Percentiles rank a stretch among this genome's conserved stretches.
Conservation (phyloP, 2,888 invertebrate species). For the Diaperis boleti region DNA sequence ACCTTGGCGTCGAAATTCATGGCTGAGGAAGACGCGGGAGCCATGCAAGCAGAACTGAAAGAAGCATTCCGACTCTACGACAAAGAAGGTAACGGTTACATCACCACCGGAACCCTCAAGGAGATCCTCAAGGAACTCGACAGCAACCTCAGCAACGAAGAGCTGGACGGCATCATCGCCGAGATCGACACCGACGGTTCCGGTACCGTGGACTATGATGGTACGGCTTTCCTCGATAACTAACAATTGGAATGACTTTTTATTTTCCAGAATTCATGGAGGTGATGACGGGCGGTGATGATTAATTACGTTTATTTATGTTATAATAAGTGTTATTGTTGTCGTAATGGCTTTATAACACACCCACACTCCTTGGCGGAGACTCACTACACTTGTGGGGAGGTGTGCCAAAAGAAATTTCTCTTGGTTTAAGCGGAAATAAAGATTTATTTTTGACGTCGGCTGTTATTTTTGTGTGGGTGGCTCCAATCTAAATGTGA, state of each 20-base stretch:
- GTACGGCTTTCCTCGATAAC: conserved; percentile 68
- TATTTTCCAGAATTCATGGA: conserved; percentile 82
- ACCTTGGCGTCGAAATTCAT: conserved; percentile 85
- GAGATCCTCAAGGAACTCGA: conserved; percentile 96
- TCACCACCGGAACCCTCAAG: conserved; percentile 86
- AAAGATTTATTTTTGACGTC: neutral
- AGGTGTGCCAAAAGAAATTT: neutral
- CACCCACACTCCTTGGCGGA: neutral
- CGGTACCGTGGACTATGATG: conserved; percentile 98
- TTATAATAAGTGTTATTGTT: neutral
- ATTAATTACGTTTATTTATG: conserved; percentile 64
- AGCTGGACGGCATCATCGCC: conserved; percentile 96
- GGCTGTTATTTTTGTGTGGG: neutral
- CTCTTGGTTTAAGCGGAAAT: neutral
- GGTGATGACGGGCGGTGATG: conserved; percentile 86
- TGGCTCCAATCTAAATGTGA: neutral
- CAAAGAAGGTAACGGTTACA: conserved; percentile 93
- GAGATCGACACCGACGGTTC: conserved; percentile 98
- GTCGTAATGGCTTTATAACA: neutral
- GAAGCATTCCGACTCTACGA: conserved; percentile 93
- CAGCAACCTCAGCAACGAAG: conserved; percentile 93
- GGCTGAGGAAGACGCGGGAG: conserved; percentile 87
- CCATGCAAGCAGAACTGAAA: conserved; percentile 91
- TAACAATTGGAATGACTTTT: conserved; percentile 9
- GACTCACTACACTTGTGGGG: neutral